Evolutionary conservation across 2,113 vertebrate genomes (phyloP), one percentile per base, ranked within the genome.

Genomic region (Cyrtonyx montezumae): DNA sequence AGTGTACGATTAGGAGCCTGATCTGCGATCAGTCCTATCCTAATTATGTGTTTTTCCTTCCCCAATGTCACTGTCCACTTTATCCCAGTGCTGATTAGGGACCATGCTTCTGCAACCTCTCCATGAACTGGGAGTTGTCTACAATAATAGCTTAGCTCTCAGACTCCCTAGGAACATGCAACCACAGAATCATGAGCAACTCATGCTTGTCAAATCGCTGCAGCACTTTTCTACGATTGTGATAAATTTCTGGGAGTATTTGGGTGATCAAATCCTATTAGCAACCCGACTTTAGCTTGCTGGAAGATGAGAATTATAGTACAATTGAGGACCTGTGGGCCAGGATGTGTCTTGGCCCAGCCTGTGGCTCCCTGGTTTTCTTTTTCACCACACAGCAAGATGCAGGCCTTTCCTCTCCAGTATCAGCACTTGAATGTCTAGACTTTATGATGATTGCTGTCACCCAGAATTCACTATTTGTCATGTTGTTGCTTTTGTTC

Each of bases 131-230:
- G 51, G 51, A 42, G 8, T 1, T 30, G 40, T 19, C 19, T 37
- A 21, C 51, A 65, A 10, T 42, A 43, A 15, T 14, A 53, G 1
- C 45, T n/a, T 0, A 2, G 13, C 51, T 55, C 7, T 1, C 19
- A 62, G 48, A 37, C 13, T 7, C 25, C 18, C 4, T 42, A 53
- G 59, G 15, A 8, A 28, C 20, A 70, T 62, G 26, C 55, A 10
- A 26, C 26, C 32, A 45, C 48, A 40, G 55, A 74, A 48, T 20
- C 8, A 62, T 0, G 2, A 66, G 4, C 59, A n/a, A 17, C 13
- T 6, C 30, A 1, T 0, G 0, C 19, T 36, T 34, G 16, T 25
- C 42, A 37, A 46, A 79, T 49, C 66, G 13, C n/a, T 2, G 9
- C 49, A 92, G 55, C 20, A 1, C 37, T 73, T 68, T 34, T 55